These are phyloP conservation scores for Thalassoma bifasciatum DNA, from an alignment of 2,113 vertebrate species.

Conservation along the genomic window DNA sequence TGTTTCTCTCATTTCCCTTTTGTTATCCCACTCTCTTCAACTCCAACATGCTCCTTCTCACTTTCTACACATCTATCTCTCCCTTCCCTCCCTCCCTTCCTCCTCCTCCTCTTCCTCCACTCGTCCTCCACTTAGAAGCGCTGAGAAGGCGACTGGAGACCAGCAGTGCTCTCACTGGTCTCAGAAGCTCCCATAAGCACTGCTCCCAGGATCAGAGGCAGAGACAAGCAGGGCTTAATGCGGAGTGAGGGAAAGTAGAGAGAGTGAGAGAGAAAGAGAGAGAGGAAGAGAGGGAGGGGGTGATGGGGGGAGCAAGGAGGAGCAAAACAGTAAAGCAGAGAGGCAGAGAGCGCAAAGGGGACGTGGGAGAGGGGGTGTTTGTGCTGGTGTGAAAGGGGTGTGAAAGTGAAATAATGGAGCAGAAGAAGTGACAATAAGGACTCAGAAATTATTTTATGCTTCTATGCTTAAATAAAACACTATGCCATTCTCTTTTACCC, in stretches of 20 bases:
- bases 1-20: slow-evolving; percentile 3
- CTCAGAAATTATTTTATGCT: neutral
- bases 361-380: slow-evolving; percentile 50
- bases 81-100: neutral
- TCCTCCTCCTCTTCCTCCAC: slow-evolving; percentile 20
- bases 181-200: slow-evolving; percentile 65
- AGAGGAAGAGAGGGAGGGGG: neutral
- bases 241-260: slow-evolving; percentile 43
- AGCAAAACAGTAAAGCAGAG: slow-evolving; percentile 56
- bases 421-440: slow-evolving; percentile 43
- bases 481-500: neutral
- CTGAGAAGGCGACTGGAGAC: slow-evolving; percentile 56
- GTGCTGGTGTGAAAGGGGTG: slow-evolving; percentile 32
- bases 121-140: slow-evolving; percentile 34
- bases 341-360: slow-evolving; percentile 53
- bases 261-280: neutral
- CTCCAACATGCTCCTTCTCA: slow-evolving; percentile 40
- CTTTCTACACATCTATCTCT: slow-evolving; percentile 18
- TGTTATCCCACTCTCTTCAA: slow-evolving; percentile 34
- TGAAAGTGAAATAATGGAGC: slow-evolving; percentile 61
- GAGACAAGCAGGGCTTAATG: slow-evolving; percentile 66
- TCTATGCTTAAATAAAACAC: neutral
- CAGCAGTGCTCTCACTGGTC: slow-evolving; percentile 62
- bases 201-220: slow-evolving; percentile 65
- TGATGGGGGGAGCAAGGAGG: slow-evolving; percentile 45